Conservation (phyloP, 2,797 vertebrate genomes). For the Melopsittacus undulatus region DNA sequence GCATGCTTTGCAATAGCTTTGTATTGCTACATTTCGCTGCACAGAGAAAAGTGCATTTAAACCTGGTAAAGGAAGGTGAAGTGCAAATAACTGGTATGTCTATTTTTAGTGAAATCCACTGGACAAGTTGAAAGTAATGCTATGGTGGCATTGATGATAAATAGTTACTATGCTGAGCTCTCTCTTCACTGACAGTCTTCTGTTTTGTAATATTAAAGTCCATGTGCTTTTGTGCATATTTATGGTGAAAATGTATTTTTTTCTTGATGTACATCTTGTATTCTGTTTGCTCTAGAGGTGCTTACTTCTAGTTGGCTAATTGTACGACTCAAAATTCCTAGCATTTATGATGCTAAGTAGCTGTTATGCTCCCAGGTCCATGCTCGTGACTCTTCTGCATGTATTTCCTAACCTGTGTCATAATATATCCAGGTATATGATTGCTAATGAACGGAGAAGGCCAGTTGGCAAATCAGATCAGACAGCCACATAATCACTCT, state of each 20-base stretch:
- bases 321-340: neutral
- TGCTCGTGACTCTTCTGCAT: neutral
- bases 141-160: neutral
- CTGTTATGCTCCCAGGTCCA: neutral
- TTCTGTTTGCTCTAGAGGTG: neutral
- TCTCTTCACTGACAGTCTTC: neutral
- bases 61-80: neutral
- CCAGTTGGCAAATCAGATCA: constrained; percentile 30
- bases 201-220: neutral
- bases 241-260: neutral
- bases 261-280: neutral
- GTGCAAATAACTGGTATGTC: neutral
- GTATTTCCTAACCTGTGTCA: neutral
- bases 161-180: neutral
- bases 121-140: neutral
- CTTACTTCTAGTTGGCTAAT: neutral
- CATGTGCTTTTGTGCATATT: neutral
- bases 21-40: neutral
- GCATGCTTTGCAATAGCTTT: rapidly evolving
- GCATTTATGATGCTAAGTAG: neutral
- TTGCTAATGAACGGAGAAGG: neutral
- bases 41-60: neutral
- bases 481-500: constrained; percentile 21
- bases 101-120: neutral
- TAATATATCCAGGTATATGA: neutral